Conservation (phyloP, 2,113 vertebrate genomes). For the Hirundichthys speculiger region DNA sequence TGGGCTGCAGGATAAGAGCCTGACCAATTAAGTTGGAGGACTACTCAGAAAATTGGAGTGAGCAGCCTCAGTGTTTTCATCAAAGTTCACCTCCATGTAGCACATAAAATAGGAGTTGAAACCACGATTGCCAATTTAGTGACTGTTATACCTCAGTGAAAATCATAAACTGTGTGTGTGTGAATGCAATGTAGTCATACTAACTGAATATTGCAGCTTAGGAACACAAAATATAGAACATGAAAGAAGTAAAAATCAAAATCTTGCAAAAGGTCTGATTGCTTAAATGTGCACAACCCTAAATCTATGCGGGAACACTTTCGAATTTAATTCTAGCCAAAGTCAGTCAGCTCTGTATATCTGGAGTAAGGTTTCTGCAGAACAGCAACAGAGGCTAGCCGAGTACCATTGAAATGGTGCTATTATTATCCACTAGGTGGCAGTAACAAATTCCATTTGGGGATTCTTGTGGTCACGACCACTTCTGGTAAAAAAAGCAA, state of each 20-base stretch:
- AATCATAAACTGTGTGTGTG: constrained; percentile 24
- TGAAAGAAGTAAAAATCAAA: no score
- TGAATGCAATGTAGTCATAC: background rate
- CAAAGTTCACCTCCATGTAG: constrained; percentile 58
- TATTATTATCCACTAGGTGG: no score
- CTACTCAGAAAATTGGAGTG: constrained; percentile 71
- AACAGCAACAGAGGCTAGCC: no score
- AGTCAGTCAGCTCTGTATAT: background rate
- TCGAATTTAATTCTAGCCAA: background rate
- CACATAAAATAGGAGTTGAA: constrained; percentile 64
- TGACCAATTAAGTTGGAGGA: constrained; percentile 77
- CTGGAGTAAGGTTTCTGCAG: no score
- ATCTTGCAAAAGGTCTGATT: no score
- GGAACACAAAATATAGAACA: no score
- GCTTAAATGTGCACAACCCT: background rate
- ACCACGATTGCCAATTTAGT: constrained; percentile 44
- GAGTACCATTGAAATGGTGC: no score
- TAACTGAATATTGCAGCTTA: no score
- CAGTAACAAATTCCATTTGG: no score
- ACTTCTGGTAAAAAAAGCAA: no score
- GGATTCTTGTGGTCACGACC: no score
- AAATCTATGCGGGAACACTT: background rate
- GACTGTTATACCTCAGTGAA: constrained; percentile 47
- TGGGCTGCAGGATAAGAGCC: constrained; percentile 75
- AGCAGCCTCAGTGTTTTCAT: constrained; percentile 63